These are phyloP conservation scores for Drosophila anomelani DNA, from an alignment of 2,888 invertebrate genomes.

Conservation along the genomic window DNA sequence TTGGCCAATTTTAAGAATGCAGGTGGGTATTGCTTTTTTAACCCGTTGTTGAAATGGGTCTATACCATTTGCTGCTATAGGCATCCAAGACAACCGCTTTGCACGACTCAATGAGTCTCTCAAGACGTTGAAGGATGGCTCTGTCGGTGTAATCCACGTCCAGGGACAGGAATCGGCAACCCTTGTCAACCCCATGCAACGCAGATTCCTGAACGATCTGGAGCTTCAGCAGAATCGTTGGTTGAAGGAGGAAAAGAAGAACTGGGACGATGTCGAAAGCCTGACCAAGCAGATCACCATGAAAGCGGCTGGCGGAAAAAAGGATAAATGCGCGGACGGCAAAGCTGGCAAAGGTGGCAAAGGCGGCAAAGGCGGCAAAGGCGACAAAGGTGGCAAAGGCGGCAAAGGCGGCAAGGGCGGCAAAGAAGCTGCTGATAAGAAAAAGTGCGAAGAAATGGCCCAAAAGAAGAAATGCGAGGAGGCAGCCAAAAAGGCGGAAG, in stretches of 20 bases:
- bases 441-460: background rate
- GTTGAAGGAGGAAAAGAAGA: constrained; percentile 1
- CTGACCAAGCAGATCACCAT: constrained; percentile 3
- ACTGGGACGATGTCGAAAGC: background rate
- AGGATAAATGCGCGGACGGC: no score
- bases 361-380: background rate
- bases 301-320: background rate
- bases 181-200: constrained; percentile 1
- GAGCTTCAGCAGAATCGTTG: background rate
- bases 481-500: background rate
- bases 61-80: no score
- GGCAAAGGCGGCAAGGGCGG: no score
- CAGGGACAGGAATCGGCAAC: background rate
- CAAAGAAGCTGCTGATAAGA: background rate
- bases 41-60: no score
- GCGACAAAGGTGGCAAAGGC: no score
- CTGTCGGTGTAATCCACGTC: background rate
- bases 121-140: background rate
- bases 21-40: background rate
- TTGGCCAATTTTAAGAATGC: background rate
- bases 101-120: background rate
- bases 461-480: background rate
- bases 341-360: background rate
- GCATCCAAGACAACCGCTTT: background rate
- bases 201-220: constrained; percentile 10